Conservation (phyloP, 2,113 vertebrate species). For the Oreotragus oreotragus region DNA sequence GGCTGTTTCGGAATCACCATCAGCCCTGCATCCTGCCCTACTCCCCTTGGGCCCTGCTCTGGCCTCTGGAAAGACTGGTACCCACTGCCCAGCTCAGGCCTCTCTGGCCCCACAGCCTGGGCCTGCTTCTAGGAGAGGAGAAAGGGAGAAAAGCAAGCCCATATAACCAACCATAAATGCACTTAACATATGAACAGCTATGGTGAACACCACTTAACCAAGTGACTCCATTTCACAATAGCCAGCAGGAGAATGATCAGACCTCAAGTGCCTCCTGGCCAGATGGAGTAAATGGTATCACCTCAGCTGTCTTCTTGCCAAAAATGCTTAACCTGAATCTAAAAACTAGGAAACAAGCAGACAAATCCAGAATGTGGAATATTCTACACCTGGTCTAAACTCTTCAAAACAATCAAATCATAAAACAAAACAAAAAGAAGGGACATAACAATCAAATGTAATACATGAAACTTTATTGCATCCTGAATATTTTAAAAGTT, state of each 20-base stretch:
- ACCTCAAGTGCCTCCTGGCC: background rate
- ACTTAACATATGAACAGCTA: background rate
- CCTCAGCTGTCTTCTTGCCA: background rate
- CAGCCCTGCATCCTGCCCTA: background rate
- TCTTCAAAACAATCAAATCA: background rate
- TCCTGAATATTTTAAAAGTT: background rate
- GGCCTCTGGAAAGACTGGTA: background rate
- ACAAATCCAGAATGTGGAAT: background rate
- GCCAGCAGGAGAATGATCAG: background rate
- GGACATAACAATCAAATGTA: background rate
- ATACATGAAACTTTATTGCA: background rate
- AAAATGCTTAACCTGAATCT: background rate
- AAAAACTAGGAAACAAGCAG: background rate
- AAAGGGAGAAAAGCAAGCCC: background rate
- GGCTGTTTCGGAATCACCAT: background rate
- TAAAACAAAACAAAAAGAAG: background rate
- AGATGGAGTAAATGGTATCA: background rate
- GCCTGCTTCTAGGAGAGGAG: conserved; percentile 7
- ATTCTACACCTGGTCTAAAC: background rate
- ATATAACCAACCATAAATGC: background rate
- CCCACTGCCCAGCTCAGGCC: background rate
- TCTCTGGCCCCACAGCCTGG: background rate
- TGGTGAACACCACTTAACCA: background rate
- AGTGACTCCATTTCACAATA: background rate
- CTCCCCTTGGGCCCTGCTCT: background rate